Percentiles rank a stretch among this genome's conserved stretches.
These are phyloP conservation scores for Meandrina meandrites DNA, from an alignment of 92 coral and sea anemone genomes.

Conservation along the genomic window DNA sequence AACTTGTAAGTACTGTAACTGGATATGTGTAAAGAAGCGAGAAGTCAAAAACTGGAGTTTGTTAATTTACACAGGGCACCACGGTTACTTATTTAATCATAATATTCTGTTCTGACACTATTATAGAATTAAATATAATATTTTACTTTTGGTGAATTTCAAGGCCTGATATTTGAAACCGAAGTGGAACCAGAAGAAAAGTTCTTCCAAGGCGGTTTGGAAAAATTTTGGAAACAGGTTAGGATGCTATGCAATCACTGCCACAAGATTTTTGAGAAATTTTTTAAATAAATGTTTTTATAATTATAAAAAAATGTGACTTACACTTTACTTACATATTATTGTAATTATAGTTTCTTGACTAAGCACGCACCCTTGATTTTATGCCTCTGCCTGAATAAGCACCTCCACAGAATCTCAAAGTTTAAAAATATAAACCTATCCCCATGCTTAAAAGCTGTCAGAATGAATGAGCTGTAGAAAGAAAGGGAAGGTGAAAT, in stretches of 20 bases:
- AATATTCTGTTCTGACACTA: no score
- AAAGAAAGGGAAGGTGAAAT: neutral
- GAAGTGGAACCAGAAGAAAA: slow-evolving; percentile 95
- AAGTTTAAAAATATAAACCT: no score
- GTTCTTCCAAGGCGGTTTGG: slow-evolving; percentile 91
- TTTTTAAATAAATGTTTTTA: no score
- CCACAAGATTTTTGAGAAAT: no score
- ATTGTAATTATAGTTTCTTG: no score
- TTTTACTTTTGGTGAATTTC: neutral
- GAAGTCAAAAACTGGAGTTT: neutral
- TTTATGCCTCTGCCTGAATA: no score
- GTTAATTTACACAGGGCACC: no score
- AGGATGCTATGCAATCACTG: neutral
- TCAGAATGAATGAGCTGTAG: no score
- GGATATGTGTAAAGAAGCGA: neutral
- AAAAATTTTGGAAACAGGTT: slow-evolving; percentile 88
- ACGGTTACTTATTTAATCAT: no score
- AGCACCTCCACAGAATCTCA: no score
- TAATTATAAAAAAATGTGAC: neutral
- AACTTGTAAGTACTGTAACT: neutral
- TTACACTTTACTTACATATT: neutral
- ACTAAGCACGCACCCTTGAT: no score
- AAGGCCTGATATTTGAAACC: slow-evolving; percentile 87
- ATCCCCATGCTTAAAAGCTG: neutral
- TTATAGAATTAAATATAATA: neutral